phyloP scores from a whole-genome alignment of 1,140 invertebrate species.

The Aphaenogaster floridana region DNA sequence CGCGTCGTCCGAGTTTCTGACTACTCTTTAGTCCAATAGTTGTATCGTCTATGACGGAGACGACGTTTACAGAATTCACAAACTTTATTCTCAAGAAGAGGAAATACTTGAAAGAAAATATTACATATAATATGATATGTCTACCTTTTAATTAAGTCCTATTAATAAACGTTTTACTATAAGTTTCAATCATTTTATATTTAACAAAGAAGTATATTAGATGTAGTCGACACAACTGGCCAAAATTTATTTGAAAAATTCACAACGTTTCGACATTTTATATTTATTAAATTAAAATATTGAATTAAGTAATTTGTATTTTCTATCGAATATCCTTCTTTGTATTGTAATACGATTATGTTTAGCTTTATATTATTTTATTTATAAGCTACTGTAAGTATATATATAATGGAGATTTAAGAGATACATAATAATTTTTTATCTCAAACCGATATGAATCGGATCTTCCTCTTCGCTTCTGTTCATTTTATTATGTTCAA shows the following conservation, averaged over 20 bases:
- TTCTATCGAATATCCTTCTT: neutral
- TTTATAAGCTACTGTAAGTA: neutral
- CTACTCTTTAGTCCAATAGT: neutral
- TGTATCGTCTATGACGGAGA: neutral
- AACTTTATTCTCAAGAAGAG: neutral
- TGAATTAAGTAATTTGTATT: neutral
- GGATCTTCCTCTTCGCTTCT: neutral
- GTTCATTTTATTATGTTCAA: constrained; percentile 36
- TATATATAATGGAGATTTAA: neutral
- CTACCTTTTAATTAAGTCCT: neutral
- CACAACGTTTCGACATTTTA: neutral
- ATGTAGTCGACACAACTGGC: no score
- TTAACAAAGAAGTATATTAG: no score
- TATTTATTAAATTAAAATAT: neutral
- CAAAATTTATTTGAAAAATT: no score
- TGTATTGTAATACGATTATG: neutral
- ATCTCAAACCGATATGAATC: constrained; percentile 18
- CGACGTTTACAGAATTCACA: neutral
- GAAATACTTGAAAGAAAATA: neutral
- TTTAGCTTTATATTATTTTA: constrained; percentile 1
- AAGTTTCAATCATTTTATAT: neutral
- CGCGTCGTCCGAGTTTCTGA: neutral
- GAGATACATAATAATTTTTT: constrained; percentile 1
- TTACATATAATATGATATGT: no score
- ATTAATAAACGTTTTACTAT: neutral